Percentiles rank a stretch among this genome's conserved stretches.
phyloP scores from a whole-genome alignment of 1,140 invertebrate species.

The Ganaspis sp. region DNA sequence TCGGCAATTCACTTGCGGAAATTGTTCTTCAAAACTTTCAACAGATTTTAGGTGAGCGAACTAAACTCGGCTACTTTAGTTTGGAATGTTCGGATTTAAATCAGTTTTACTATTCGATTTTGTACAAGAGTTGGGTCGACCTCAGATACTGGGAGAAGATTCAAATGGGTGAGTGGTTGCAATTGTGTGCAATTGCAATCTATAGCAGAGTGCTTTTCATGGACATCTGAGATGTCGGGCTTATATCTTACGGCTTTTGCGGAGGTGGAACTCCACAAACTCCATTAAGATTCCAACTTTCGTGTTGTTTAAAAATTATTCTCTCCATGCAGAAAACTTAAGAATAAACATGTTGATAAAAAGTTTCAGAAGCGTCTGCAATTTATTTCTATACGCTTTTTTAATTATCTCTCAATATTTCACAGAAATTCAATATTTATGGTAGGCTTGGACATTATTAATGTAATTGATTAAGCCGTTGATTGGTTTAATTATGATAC shows the following conservation, averaged over 20 bases:
- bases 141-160: background rate
- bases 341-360: background rate
- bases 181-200: background rate
- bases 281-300: conserved; percentile 25
- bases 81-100: conserved; percentile 15
- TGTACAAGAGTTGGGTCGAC: background rate
- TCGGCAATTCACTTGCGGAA: background rate
- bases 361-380: background rate
- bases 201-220: background rate
- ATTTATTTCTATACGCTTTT: background rate
- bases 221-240: background rate
- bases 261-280: background rate
- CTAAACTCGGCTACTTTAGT: background rate
- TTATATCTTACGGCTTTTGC: conserved; percentile 29
- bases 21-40: background rate
- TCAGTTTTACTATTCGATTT: conserved; percentile 10
- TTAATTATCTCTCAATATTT: background rate
- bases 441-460: conserved; percentile 49
- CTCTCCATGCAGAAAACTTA: background rate
- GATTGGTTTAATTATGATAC: conserved; percentile 63
- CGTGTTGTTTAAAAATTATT: background rate
- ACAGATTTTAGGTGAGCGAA: background rate
- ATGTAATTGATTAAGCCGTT: conserved; percentile 64
- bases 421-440: conserved; percentile 41
- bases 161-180: background rate